phyloP scores from a whole-genome alignment of 2,888 invertebrate genomes.

The Polymixis flavicincta region DNA sequence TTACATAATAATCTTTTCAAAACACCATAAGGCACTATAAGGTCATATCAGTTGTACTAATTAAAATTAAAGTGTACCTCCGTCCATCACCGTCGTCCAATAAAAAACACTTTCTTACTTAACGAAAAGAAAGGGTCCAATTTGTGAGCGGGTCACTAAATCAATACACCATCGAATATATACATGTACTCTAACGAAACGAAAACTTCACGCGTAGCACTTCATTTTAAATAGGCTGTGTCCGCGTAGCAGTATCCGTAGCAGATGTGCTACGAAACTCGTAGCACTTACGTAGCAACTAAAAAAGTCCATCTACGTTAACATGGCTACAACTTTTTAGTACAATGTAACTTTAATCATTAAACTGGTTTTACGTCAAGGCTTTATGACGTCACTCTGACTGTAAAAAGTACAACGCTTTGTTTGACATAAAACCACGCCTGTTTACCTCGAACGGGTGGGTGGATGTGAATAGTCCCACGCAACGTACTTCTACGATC shows the following conservation, averaged over 20 bases:
- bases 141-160: neutral
- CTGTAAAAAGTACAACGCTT: constrained; percentile 17
- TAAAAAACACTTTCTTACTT: neutral
- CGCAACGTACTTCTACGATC: too few relatives aligned
- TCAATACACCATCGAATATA: neutral
- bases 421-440: neutral
- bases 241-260: constrained; percentile 48
- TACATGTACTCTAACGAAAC: constrained; percentile 1
- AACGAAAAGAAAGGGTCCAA: neutral
- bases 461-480: neutral
- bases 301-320: constrained; percentile 41
- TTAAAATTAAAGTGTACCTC: neutral
- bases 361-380: constrained; percentile 38
- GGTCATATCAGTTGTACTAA: neutral
- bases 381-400: constrained; percentile 49
- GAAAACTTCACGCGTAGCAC: neutral
- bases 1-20: neutral
- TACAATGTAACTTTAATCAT: constrained; percentile 48
- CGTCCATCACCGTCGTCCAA: neutral
- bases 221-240: constrained; percentile 32
- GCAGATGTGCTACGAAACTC: constrained; percentile 45
- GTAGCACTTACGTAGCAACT: constrained; percentile 57
- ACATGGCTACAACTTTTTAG: constrained; percentile 41
- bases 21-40: neutral
- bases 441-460: neutral